Conservation (phyloP, 2,113 vertebrate species). For the Empidonax traillii region DNA sequence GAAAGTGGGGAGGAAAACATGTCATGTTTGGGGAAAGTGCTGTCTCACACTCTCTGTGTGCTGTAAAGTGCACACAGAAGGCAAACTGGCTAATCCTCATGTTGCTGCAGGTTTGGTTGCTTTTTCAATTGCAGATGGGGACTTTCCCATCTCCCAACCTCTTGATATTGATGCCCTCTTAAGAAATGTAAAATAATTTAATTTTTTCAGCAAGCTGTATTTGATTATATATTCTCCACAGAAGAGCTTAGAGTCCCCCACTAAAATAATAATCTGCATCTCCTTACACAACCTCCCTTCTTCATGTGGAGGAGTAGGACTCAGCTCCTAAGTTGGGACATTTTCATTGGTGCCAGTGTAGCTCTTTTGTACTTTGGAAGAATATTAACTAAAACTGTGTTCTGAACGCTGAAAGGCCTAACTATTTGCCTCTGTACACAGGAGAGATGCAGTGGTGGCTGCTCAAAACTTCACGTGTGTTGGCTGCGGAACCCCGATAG, state of each 20-base stretch:
- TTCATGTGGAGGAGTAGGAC: not conserved
- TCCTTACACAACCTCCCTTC: not conserved
- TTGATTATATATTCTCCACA: not conserved
- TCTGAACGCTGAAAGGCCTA: not conserved
- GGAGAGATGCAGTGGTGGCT: slow-evolving; percentile 82
- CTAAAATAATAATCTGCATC: not conserved
- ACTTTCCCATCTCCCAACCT: not conserved
- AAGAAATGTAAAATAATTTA: not conserved
- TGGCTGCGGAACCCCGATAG: slow-evolving; percentile 87
- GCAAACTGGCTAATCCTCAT: not conserved
- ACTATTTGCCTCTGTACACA: slow-evolving; percentile 38
- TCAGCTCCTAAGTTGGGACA: not conserved
- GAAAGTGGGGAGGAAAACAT: not conserved
- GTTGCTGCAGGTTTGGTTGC: not conserved
- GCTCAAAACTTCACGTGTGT: slow-evolving; percentile 87
- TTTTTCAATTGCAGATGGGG: not conserved
- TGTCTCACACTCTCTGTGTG: not conserved
- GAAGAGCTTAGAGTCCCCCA: not conserved
- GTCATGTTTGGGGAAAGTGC: not conserved
- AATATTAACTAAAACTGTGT: not conserved
- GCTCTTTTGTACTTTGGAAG: not conserved
- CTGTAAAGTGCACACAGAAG: not conserved
- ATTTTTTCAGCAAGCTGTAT: not conserved
- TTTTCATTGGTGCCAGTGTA: not conserved
- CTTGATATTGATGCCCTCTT: not conserved